Conservation (phyloP, 2,797 vertebrate genomes). For the Gadopsis bispinosus region DNA sequence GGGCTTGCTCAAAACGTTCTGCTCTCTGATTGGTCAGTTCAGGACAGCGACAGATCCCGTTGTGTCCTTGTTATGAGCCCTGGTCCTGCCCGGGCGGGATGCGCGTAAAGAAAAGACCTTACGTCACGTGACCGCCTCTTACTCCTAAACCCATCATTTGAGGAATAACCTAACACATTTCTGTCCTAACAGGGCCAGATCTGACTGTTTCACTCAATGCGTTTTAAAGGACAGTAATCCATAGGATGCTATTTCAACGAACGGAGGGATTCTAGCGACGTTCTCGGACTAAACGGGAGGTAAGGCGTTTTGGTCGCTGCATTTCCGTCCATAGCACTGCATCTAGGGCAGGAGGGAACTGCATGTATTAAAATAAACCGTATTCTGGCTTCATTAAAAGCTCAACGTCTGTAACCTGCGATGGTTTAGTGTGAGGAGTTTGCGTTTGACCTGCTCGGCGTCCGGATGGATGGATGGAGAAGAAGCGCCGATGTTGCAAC, state of each 20-base stretch:
- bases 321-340: slow-evolving; percentile 58
- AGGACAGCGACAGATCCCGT: slow-evolving; percentile 66
- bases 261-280: slow-evolving; percentile 57
- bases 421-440: slow-evolving; percentile 3
- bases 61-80: slow-evolving; percentile 3
- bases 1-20: slow-evolving; percentile 22
- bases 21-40: slow-evolving; percentile 65
- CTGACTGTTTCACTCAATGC: slow-evolving; percentile 8
- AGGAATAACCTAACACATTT: slow-evolving; percentile 55
- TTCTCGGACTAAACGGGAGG: slow-evolving; percentile 60
- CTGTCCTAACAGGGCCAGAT: background rate
- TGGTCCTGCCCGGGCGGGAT: slow-evolving; percentile 42
- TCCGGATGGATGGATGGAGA: slow-evolving; percentile 40
- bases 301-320: slow-evolving; percentile 56
- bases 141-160: slow-evolving; percentile 68
- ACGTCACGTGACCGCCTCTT: slow-evolving; percentile 77
- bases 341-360: background rate
- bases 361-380: background rate
- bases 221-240: slow-evolving; percentile 22
- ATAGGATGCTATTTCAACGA: slow-evolving; percentile 68
- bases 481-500: slow-evolving; percentile 45
- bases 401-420: background rate
- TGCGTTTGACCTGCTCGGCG: slow-evolving; percentile 34
- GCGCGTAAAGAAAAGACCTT: slow-evolving; percentile 67
- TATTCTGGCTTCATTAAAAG: background rate